Evolutionary conservation across 2,797 vertebrate species (phyloP).

Genomic region (Manis javanica): DNA sequence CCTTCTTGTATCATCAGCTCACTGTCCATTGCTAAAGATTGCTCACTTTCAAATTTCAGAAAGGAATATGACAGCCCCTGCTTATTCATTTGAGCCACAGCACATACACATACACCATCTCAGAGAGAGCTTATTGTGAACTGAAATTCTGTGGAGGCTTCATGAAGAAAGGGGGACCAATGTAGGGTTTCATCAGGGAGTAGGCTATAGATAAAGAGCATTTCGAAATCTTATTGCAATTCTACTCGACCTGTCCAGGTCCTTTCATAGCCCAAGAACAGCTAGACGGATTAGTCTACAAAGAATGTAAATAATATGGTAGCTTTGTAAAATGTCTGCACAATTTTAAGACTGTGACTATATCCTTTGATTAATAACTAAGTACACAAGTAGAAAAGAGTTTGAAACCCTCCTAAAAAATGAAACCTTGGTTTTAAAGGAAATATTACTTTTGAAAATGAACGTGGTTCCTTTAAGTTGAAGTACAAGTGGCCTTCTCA

Average conservation of each 20-base stretch:
- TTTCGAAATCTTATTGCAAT: not conserved
- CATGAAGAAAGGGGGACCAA: not conserved
- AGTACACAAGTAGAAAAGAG: not conserved
- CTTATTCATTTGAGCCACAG: not conserved
- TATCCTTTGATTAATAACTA: not conserved
- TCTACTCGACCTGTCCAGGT: not conserved
- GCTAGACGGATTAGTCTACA: not conserved
- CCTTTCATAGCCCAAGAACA: not conserved
- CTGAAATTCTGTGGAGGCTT: not conserved
- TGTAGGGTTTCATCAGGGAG: not conserved
- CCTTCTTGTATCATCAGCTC: not conserved
- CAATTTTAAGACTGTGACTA: not conserved
- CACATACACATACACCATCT: not conserved
- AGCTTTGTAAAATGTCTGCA: not conserved
- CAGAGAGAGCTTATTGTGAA: not conserved
- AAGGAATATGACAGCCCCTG: not conserved
- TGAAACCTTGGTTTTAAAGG: conserved; percentile 20
- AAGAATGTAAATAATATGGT: not conserved
- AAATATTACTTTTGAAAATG: not conserved
- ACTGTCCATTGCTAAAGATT: not conserved
- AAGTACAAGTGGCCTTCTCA: conserved; percentile 1
- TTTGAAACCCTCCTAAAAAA: conserved; percentile 34
- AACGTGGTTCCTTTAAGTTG: not conserved
- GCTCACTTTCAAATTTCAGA: not conserved
- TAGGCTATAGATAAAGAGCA: not conserved